These are phyloP conservation scores for Muraenolepis orangiensis DNA, from an alignment of 2,797 vertebrate genomes.

Conservation along the genomic window DNA sequence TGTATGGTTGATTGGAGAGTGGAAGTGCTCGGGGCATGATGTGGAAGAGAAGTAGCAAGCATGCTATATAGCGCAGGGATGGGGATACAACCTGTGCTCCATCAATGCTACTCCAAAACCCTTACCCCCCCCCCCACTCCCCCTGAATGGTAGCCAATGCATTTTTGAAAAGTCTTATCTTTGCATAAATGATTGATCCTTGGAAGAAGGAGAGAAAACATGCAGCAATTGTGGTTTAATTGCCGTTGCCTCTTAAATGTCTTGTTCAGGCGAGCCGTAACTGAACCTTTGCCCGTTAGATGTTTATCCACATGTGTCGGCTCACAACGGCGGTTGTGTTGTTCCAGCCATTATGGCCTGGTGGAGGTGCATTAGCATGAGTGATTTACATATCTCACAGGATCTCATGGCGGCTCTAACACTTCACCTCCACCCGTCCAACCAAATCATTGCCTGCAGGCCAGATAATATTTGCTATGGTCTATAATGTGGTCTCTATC, in stretches of 20 bases:
- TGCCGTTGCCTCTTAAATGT: neutral
- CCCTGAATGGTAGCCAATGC: neutral
- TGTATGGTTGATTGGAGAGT: constrained; percentile 56
- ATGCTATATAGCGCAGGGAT: neutral
- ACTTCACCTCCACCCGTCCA: constrained; percentile 61
- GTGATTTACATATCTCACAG: constrained; percentile 61
- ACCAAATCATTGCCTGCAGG: constrained; percentile 56
- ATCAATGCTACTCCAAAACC: neutral
- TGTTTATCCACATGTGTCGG: constrained; percentile 24
- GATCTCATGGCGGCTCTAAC: constrained; percentile 47
- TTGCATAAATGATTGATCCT: neutral
- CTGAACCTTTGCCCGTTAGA: neutral
- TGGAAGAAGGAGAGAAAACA: neutral
- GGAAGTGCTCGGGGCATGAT: constrained; percentile 42
- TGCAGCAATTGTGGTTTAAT: neutral
- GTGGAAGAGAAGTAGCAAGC: constrained; percentile 24
- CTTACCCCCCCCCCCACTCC: no score
- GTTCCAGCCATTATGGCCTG: constrained; percentile 46
- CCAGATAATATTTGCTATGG: constrained; percentile 56
- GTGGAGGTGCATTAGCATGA: constrained; percentile 64
- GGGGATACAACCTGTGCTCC: neutral
- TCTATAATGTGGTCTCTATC: constrained; percentile 34
- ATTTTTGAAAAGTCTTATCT: neutral
- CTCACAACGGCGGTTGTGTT: neutral
- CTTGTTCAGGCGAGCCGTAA: neutral